Evolutionary conservation across 2,888 invertebrate genomes (phyloP).

Genomic region (Embidobia sp.): DNA sequence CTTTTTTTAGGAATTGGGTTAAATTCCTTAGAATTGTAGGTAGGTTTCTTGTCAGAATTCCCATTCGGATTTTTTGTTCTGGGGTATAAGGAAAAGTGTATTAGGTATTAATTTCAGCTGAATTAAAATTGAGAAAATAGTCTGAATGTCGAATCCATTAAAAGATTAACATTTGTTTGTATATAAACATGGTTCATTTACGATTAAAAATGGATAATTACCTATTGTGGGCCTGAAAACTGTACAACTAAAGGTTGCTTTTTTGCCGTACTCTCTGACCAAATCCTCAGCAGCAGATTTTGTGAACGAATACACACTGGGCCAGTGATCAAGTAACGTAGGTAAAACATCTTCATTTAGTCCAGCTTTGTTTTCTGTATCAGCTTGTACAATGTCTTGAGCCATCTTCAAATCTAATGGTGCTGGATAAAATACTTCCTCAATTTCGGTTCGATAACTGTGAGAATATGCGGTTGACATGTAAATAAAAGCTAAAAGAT

Average conservation of each 20-base stretch:
- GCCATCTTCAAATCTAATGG: conserved; percentile 70
- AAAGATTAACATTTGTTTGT: too few relatives aligned
- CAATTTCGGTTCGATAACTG: conserved; percentile 62
- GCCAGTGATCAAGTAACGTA: conserved; percentile 67
- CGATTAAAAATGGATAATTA: conserved; percentile 40
- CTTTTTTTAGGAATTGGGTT: too few relatives aligned
- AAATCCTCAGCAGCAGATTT: conserved; percentile 73
- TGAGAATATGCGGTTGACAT: conserved; percentile 73
- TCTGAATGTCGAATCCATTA: too few relatives aligned
- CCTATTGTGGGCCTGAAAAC: conserved; percentile 73
- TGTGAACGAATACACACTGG: conserved; percentile 69
- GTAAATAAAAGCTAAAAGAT: conserved; percentile 68
- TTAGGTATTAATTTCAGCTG: too few relatives aligned
- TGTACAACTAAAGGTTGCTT: conserved; percentile 66
- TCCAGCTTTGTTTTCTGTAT: conserved; percentile 60
- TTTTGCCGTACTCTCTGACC: conserved; percentile 66
- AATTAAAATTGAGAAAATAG: too few relatives aligned
- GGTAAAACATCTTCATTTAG: conserved; percentile 63
- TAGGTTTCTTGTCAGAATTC: too few relatives aligned
- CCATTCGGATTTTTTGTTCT: too few relatives aligned
- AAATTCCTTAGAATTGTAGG: too few relatives aligned
- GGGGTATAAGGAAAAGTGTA: too few relatives aligned
- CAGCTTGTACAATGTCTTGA: conserved; percentile 68
- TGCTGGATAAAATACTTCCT: conserved; percentile 72
- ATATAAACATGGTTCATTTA: too few relatives aligned